phyloP scores from a whole-genome alignment of 2,113 vertebrate genomes.

The Danionella cerebrum region DNA sequence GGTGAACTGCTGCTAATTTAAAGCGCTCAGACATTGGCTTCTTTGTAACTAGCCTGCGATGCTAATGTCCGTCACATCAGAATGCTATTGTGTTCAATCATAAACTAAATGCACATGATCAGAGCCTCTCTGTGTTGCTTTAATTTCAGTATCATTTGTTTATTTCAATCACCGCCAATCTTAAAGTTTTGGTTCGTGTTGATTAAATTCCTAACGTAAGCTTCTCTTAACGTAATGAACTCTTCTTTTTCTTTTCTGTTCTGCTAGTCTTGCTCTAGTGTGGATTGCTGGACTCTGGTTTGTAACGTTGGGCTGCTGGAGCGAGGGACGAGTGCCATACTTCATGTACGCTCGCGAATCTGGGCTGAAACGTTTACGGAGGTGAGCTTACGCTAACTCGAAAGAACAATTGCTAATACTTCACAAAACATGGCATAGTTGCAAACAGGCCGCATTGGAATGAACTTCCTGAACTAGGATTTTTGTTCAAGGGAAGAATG shows the following conservation, averaged over 20 bases:
- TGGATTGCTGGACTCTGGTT: slow-evolving; percentile 72
- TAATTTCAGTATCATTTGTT: not conserved
- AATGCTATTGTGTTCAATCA: not conserved
- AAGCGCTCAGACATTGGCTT: slow-evolving; percentile 62
- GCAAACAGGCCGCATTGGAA: no score
- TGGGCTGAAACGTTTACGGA: slow-evolving; percentile 79
- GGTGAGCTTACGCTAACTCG: slow-evolving; percentile 50
- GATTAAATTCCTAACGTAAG: no score
- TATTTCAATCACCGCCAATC: not conserved
- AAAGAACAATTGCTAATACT: not conserved
- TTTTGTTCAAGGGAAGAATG: no score
- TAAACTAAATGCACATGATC: not conserved
- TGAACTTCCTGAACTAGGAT: no score
- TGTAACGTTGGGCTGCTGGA: slow-evolving; percentile 75
- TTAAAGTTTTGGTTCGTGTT: no score
- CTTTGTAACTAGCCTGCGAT: slow-evolving; percentile 51
- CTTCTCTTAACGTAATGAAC: no score
- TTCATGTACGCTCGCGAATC: slow-evolving; percentile 75
- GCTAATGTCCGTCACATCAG: slow-evolving; percentile 20
- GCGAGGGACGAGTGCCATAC: slow-evolving; percentile 68
- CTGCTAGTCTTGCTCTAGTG: slow-evolving; percentile 71
- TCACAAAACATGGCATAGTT: not conserved
- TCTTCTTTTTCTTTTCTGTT: no score
- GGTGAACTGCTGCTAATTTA: slow-evolving; percentile 48
- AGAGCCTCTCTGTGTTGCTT: not conserved